phyloP scores from a whole-genome alignment of 2,113 vertebrate genomes.

The Xyrauchen texanus region DNA sequence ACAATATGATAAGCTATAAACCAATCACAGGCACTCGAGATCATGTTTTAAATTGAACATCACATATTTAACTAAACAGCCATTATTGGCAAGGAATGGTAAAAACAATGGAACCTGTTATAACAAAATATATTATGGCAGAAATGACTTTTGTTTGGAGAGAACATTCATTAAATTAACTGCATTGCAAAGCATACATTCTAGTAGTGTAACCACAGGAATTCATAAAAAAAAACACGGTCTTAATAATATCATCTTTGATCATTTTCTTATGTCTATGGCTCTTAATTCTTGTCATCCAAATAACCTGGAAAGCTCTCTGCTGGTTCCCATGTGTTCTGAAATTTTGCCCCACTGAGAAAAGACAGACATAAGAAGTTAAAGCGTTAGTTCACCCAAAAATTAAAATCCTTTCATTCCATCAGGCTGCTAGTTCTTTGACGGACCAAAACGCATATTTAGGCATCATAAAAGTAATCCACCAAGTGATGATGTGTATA shows the following conservation, averaged over 20 bases:
- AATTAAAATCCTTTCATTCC: too few species aligned
- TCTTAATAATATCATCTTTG: background rate
- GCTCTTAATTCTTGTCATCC: conserved; percentile 23
- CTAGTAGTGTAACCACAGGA: background rate
- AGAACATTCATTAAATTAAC: conserved; percentile 1
- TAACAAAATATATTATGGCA: background rate
- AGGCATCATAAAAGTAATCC: too few species aligned
- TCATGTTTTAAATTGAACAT: background rate
- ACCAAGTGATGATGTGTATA: too few species aligned
- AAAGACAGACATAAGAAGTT: background rate
- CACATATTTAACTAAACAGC: background rate
- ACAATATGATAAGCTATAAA: background rate
- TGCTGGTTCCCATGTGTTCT: conserved; percentile 57
- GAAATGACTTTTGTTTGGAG: background rate
- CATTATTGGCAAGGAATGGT: background rate
- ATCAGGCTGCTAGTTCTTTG: too few species aligned
- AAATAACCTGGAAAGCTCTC: conserved; percentile 49
- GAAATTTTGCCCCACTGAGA: conserved; percentile 56
- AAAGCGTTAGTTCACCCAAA: too few species aligned
- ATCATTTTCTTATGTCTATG: background rate
- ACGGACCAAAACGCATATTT: too few species aligned
- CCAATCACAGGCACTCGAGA: background rate
- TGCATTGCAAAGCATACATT: background rate
- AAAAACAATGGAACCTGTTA: background rate
- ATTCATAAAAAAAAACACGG: background rate